These are phyloP conservation scores for Kryptopterus vitreolus DNA, from an alignment of 2,797 vertebrate species.

Conservation along the genomic window DNA sequence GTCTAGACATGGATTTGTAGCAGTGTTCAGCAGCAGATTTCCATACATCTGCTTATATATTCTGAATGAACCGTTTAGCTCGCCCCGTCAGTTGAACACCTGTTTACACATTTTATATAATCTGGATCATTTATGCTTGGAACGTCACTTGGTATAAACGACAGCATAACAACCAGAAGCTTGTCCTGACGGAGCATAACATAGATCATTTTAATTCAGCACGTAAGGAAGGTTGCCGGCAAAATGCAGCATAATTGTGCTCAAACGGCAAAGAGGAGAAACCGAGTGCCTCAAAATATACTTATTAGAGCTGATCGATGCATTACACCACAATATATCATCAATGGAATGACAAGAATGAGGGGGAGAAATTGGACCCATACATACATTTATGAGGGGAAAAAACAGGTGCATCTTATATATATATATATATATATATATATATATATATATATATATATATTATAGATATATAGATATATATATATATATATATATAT, in stretches of 20 bases:
- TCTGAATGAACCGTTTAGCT: background rate
- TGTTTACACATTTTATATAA: background rate
- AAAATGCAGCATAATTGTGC: background rate
- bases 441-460: no score
- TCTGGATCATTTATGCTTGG: background rate
- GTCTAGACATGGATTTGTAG: background rate
- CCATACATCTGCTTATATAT: background rate
- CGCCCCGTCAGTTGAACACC: background rate
- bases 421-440: no score
- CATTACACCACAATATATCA: background rate
- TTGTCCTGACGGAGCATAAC: background rate
- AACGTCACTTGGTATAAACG: background rate
- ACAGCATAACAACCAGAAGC: background rate
- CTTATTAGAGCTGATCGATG: no score
- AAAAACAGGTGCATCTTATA: background rate
- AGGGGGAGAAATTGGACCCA: background rate
- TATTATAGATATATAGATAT: no score
- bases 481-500: no score
- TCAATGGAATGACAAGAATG: background rate
- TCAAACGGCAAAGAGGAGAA: background rate
- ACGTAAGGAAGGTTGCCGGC: background rate
- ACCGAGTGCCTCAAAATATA: background rate
- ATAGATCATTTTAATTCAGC: slow-evolving; percentile 2
- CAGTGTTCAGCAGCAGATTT: slow-evolving; percentile 13
- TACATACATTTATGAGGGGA: background rate